These are phyloP conservation scores for Microtus montanus DNA, from an alignment of 2,113 vertebrate species.

Conservation along the genomic window DNA sequence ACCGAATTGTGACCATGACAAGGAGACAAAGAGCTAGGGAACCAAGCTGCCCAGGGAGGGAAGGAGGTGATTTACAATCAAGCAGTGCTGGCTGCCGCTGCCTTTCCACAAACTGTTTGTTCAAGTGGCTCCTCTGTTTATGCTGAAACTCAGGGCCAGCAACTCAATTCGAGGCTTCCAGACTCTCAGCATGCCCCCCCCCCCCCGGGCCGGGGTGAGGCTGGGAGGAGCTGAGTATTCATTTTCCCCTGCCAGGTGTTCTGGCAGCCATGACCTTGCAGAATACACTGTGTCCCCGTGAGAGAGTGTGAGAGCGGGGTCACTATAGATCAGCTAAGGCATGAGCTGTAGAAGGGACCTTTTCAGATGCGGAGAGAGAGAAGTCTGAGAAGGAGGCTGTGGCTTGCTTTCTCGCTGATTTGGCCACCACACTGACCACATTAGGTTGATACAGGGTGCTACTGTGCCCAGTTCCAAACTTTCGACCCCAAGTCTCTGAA, in stretches of 20 bases:
- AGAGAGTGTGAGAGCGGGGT: not conserved
- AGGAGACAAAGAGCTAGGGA: not conserved
- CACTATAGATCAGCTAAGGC: not conserved
- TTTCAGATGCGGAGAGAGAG: not conserved
- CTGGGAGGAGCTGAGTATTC: not conserved
- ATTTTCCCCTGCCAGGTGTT: constrained; percentile 31
- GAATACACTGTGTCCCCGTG: constrained; percentile 30
- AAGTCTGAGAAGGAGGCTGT: not conserved
- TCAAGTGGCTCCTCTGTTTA: not conserved
- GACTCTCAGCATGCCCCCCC: not conserved
- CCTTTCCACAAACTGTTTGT: not conserved
- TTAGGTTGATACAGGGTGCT: not conserved
- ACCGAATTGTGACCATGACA: fast-evolving
- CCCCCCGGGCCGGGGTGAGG: not conserved
- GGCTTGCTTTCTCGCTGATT: not conserved
- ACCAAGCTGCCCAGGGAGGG: not conserved
- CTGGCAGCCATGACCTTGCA: not conserved
- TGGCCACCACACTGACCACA: not conserved
- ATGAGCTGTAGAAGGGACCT: not conserved
- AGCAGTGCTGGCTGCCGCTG: not conserved
- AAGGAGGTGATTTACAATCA: not conserved
- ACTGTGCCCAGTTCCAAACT: not conserved
- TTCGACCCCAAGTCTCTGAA: not conserved
- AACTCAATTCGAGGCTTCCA: not conserved
- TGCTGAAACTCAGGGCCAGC: not conserved